phyloP scores from a whole-genome alignment of 1,140 invertebrate species.

The Monochamus saltuarius region DNA sequence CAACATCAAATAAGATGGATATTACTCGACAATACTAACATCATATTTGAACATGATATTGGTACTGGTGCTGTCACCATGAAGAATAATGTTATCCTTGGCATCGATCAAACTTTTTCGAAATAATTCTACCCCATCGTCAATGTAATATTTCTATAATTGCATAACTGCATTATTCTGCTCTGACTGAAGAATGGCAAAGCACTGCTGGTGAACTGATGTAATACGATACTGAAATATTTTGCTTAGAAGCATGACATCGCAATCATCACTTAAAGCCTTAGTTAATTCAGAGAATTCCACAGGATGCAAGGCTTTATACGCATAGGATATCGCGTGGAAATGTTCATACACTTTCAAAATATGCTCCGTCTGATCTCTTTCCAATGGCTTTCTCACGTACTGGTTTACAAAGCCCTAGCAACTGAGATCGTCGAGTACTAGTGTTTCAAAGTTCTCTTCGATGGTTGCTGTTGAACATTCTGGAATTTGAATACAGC shows the following conservation, averaged over 20 bases:
- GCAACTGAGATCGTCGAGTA: neutral
- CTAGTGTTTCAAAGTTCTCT: neutral
- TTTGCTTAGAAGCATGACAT: no score
- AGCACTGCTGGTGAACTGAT: neutral
- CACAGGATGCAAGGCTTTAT: neutral
- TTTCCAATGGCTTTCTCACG: neutral
- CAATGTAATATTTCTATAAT: constrained; percentile 11
- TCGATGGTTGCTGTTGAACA: neutral
- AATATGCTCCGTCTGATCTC: neutral
- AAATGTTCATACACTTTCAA: neutral
- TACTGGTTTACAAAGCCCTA: neutral
- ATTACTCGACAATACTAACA: constrained; percentile 14
- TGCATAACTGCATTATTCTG: constrained; percentile 1
- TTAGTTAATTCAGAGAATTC: neutral
- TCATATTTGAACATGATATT: constrained; percentile 29
- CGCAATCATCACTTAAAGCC: neutral
- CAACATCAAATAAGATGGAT: no score
- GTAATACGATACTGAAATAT: no score
- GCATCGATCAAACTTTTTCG: constrained; percentile 28
- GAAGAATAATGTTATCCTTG: constrained; percentile 10
- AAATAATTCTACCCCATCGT: constrained; percentile 9
- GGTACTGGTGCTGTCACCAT: constrained; percentile 31
- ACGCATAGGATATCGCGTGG: neutral
- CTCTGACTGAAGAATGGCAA: neutral
- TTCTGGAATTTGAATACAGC: neutral